phyloP scores from a whole-genome alignment of 2,797 vertebrate genomes.

The Ambastaia sidthimunki region DNA sequence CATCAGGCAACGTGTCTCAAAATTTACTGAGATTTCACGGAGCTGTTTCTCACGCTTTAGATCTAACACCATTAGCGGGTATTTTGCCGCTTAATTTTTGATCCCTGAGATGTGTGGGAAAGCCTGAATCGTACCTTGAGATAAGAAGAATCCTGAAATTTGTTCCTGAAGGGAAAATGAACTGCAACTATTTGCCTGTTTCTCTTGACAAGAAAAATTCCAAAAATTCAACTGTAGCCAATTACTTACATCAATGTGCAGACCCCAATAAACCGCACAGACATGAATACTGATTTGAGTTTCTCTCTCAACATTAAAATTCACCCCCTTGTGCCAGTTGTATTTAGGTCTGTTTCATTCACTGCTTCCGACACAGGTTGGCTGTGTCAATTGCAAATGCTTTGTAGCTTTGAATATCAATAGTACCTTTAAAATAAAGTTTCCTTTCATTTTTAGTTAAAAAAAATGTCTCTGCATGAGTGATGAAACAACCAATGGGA shows the following conservation, averaged over 20 bases:
- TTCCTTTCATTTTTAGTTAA: not conserved
- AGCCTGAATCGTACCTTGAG: conserved; percentile 67
- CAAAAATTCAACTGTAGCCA: conserved; percentile 56
- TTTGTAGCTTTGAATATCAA: not conserved
- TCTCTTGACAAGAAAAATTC: conserved; percentile 54
- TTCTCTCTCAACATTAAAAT: conserved; percentile 14
- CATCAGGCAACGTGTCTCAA: conserved; percentile 39
- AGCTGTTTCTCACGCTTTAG: conserved; percentile 53
- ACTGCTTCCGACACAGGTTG: not conserved
- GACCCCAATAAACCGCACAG: conserved; percentile 58
- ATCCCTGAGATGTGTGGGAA: conserved; percentile 64
- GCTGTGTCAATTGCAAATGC: conserved; percentile 5
- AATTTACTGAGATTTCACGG: conserved; percentile 63
- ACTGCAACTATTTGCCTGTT: conserved; percentile 51
- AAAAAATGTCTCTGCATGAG: not conserved
- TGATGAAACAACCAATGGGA: not conserved
- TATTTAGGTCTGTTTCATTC: not conserved
- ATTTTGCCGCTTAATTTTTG: conserved; percentile 63
- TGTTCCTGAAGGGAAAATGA: conserved; percentile 52
- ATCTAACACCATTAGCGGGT: conserved; percentile 71
- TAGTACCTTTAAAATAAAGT: not conserved
- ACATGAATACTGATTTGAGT: conserved; percentile 68
- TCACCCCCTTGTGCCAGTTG: not conserved
- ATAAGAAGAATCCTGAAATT: conserved; percentile 68
- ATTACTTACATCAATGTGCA: not conserved